Percentiles rank a stretch among this genome's conserved stretches.
Evolutionary conservation across 2,113 vertebrate species (phyloP).

Genomic region (Toxostoma redivivum): DNA sequence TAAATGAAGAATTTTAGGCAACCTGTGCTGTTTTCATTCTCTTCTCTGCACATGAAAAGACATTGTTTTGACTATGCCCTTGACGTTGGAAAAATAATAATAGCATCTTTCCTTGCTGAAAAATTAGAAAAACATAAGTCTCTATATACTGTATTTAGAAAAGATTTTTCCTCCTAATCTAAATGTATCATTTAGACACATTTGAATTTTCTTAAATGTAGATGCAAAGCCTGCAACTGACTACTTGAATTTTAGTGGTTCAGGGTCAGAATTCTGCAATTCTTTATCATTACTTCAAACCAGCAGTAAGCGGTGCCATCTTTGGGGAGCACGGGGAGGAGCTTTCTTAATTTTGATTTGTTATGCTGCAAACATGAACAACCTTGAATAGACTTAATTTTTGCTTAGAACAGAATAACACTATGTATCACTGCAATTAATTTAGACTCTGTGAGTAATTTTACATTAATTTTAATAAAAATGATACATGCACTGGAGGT

Average conservation of each 20-base stretch:
- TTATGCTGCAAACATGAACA: not conserved
- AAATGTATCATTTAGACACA: not conserved
- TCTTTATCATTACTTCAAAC: not conserved
- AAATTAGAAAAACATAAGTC: not conserved
- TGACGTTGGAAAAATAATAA: not conserved
- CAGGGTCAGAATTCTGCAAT: not conserved
- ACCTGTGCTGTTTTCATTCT: not conserved
- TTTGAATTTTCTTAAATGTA: not conserved
- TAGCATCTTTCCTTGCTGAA: not conserved
- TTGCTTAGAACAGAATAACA: not conserved
- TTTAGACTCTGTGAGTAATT: not conserved
- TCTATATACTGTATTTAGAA: not conserved
- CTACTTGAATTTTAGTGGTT: not conserved
- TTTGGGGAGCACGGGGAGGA: not conserved
- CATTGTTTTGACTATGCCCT: fast-evolving
- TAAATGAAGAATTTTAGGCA: not conserved
- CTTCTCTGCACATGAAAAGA: not conserved
- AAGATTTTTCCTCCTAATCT: not conserved
- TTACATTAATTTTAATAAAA: not conserved
- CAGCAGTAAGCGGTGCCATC: not conserved
- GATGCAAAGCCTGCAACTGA: not conserved
- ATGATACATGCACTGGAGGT: not conserved
- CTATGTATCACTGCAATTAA: not conserved
- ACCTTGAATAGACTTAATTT: not conserved
- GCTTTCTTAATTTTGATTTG: not conserved